These are phyloP conservation scores for Oxyruncus cristatus DNA, from an alignment of 2,113 vertebrate genomes.

Conservation along the genomic window DNA sequence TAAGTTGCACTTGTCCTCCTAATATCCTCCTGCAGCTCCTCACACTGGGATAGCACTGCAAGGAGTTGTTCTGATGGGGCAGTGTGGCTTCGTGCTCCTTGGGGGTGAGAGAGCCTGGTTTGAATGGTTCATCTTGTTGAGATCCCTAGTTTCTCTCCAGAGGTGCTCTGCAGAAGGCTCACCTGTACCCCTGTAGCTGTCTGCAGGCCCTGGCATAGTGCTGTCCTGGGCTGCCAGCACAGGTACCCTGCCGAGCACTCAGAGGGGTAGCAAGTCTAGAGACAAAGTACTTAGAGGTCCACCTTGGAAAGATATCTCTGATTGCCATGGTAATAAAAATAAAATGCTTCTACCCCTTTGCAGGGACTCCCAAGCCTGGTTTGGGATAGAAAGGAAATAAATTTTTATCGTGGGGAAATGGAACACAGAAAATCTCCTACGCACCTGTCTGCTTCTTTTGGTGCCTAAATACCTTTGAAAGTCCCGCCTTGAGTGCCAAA, in stretches of 20 bases:
- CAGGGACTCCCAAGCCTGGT: neutral
- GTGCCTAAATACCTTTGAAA: conserved; percentile 59
- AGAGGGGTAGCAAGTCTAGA: neutral
- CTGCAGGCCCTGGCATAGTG: accelerated
- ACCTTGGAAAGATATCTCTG: neutral
- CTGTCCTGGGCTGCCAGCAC: accelerated
- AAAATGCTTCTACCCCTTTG: neutral
- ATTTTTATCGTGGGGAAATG: conserved; percentile 20
- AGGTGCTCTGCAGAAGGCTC: neutral
- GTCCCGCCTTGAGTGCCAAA: conserved; percentile 47
- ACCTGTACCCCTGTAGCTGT: neutral
- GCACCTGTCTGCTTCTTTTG: conserved; percentile 37
- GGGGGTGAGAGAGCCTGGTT: neutral
- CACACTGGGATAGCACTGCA: accelerated
- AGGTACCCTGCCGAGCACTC: accelerated
- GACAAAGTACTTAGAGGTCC: neutral
- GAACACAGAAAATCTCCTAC: conserved; percentile 34
- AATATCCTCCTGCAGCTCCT: neutral
- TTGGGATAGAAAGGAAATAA: conserved; percentile 24
- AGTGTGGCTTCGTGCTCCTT: accelerated
- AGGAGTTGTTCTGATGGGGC: neutral
- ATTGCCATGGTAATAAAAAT: neutral
- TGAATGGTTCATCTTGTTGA: neutral
- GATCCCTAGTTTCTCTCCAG: neutral
- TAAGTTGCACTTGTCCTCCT: neutral